phyloP scores from a whole-genome alignment of 2,888 invertebrate species.

The Lithosia quadra region DNA sequence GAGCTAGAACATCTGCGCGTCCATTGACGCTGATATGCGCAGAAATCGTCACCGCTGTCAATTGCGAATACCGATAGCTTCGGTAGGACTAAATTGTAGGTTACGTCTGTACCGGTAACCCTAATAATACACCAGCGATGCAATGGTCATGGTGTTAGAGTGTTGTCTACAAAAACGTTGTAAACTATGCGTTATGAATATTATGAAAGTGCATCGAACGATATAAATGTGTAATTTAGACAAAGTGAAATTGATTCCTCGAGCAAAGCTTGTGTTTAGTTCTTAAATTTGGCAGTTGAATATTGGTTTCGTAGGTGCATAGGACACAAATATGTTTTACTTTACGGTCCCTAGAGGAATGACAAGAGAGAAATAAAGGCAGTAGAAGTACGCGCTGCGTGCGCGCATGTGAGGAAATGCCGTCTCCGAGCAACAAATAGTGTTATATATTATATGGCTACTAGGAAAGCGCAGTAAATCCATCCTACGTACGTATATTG shows the following conservation, averaged over 20 bases:
- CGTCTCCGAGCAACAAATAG: conserved; percentile 35
- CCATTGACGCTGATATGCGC: conserved; percentile 16
- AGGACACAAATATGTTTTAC: conserved; percentile 53
- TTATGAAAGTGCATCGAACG: conserved; percentile 54
- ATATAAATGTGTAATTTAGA: conserved; percentile 65
- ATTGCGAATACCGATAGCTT: conserved; percentile 62
- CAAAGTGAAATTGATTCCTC: conserved; percentile 68
- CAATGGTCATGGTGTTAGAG: conserved; percentile 54
- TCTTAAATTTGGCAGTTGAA: conserved; percentile 76
- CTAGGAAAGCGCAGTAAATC: conserved; percentile 44
- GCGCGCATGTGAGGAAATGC: conserved; percentile 46
- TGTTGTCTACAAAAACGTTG: conserved; percentile 56
- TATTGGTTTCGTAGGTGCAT: conserved; percentile 57
- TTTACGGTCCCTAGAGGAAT: conserved; percentile 46
- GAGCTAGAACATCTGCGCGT: conserved; percentile 22
- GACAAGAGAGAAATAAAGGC: conserved; percentile 31
- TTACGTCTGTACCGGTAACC: conserved; percentile 59
- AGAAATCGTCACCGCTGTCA: conserved; percentile 56
- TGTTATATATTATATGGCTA: conserved; percentile 28
- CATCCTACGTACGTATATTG: conserved; percentile 49
- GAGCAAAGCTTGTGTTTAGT: conserved; percentile 85
- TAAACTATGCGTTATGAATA: conserved; percentile 58
- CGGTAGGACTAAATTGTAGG: conserved; percentile 63
- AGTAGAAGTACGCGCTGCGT: conserved; percentile 26
- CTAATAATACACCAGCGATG: conserved; percentile 59